Evolutionary conservation across 2,797 vertebrate genomes (phyloP).

Genomic region (Galagoides demidoff): DNA sequence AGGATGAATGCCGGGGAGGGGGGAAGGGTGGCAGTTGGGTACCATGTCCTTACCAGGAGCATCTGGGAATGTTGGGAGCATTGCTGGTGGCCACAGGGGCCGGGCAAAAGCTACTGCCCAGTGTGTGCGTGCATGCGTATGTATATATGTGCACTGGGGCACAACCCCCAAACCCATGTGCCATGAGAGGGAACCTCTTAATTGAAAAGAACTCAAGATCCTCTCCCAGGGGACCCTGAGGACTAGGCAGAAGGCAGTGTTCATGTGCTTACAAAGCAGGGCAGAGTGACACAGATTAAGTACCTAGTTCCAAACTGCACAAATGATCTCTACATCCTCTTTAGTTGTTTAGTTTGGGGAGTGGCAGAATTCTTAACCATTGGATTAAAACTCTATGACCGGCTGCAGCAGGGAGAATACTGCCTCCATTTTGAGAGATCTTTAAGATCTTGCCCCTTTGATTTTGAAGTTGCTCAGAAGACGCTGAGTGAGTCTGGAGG

Average conservation of each 20-base stretch:
- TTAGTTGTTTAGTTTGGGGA: neutral
- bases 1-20: neutral
- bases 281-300: neutral
- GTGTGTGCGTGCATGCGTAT: too few species aligned
- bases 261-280: neutral
- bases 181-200: neutral
- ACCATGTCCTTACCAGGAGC: neutral
- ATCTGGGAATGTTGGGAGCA: neutral
- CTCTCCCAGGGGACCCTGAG: neutral
- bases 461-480: neutral
- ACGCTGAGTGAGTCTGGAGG: neutral
- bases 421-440: neutral
- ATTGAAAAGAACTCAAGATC: neutral
- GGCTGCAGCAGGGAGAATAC: neutral
- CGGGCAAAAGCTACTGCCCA: neutral
- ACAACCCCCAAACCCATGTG: neutral
- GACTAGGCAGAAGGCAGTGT: neutral
- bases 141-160: too few species aligned
- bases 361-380: neutral
- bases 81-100: neutral
- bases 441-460: neutral
- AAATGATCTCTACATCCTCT: neutral
- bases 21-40: fast-evolving
- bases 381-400: neutral
- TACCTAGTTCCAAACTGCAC: neutral